Base-by-base conservation (phyloP, 1,140 invertebrate species). In the Diploscapter pachys region DNA sequence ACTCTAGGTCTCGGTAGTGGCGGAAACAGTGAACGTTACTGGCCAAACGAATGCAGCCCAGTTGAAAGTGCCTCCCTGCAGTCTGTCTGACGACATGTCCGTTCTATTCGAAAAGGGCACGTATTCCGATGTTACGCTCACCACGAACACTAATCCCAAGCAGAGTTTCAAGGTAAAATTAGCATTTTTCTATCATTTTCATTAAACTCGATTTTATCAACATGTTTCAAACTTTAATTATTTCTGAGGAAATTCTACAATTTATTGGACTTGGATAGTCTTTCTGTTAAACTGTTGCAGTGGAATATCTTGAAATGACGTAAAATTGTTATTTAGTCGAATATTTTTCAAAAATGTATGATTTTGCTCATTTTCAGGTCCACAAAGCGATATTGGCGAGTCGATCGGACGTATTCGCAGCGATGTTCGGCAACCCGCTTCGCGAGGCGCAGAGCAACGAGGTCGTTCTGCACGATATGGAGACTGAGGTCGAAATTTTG, bases 351-450 rank as follows among this genome's bases (percentile, higher is more conserved):
- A 54, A 65, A 65, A 8, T 31, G 31, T 31, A 13, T 65, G 52
- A 68, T 97, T 97, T 31, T 31, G 31, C 31, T 31, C 31, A 31
- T 31, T 31, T 31, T 87, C 92, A 94, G 88, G 95, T 94, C 81
- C 95, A 98, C 88, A 98, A 98, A 90, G 94, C 95, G 71, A 94
- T 98, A 86, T 89, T 98, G 86, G 88, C 87, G 52, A 85, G 92
- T 93, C 90, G 96, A 81, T 96, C 94, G 89, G 93, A 94, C 51
- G 90, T 91, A 8, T 98, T 98, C 88, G 93, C 93, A 82, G 96
- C 96, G 65, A 99, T 99, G 96, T 98, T 99, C 88, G 94, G 97
- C 87, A 95, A 98, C 88, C 94, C 98, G 88, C 98, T 98, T 95
- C 93, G 97, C 86, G 96, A 98, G 91, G 70, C 72, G 62, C 67